Conservation (phyloP, 2,797 vertebrate genomes). For the Phoxinus dragarum region DNA sequence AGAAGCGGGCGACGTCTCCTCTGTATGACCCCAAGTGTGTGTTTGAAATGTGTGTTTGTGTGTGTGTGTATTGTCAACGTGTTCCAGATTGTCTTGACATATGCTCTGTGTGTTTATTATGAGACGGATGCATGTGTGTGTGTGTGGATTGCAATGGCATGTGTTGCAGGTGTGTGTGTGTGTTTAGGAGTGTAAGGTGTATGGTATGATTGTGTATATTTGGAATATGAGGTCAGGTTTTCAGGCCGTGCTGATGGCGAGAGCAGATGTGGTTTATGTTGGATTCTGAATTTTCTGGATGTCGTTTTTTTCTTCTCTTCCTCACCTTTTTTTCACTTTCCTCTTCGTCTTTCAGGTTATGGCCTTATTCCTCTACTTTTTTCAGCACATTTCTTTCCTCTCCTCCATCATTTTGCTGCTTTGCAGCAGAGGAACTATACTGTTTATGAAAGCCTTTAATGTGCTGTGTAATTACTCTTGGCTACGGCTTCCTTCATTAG, state of each 20-base stretch:
- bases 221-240: slow-evolving; percentile 67
- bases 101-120: slow-evolving; percentile 48
- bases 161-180: slow-evolving; percentile 54
- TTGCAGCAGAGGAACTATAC: slow-evolving; percentile 77
- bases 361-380: slow-evolving; percentile 58
- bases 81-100: slow-evolving; percentile 45
- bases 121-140: slow-evolving; percentile 40
- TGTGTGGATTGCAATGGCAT: slow-evolving; percentile 43
- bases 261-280: slow-evolving; percentile 80
- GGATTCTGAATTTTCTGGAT: slow-evolving; percentile 67
- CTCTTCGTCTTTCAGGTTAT: slow-evolving; percentile 53
- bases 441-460: slow-evolving; percentile 84
- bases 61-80: slow-evolving; percentile 28
- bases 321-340: slow-evolving; percentile 54
- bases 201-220: slow-evolving; percentile 67
- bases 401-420: slow-evolving; percentile 69
- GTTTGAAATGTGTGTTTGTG: slow-evolving; percentile 13
- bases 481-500: slow-evolving; percentile 80
- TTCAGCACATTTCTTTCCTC: slow-evolving; percentile 64
- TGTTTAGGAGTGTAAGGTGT: slow-evolving; percentile 60
- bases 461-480: slow-evolving; percentile 83
- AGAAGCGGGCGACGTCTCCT: slow-evolving; percentile 17
- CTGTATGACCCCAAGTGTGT: slow-evolving; percentile 38
- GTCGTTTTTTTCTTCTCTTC: slow-evolving; percentile 63
- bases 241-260: slow-evolving; percentile 72